phyloP scores from a whole-genome alignment of 2,797 vertebrate species.

The Mus minutoides region DNA sequence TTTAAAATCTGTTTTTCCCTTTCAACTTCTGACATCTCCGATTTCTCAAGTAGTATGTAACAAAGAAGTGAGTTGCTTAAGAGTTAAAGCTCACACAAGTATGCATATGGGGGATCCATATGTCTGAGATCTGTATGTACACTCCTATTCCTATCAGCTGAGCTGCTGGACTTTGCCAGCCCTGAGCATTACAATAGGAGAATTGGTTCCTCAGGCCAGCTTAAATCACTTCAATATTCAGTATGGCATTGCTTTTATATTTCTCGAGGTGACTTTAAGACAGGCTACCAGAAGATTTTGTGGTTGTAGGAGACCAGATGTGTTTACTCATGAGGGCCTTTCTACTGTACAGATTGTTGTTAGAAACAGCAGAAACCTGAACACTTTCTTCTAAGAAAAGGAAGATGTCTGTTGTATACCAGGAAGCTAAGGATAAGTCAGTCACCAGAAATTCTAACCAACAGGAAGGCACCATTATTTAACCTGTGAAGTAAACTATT shows the following conservation, averaged over 20 bases:
- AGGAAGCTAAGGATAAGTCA: neutral
- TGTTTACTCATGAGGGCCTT: neutral
- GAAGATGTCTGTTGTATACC: neutral
- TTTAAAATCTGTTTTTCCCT: constrained; percentile 9
- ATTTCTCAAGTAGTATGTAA: constrained; percentile 34
- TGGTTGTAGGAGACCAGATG: neutral
- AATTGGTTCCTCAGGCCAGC: neutral
- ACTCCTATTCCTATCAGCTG: neutral
- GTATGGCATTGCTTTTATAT: constrained; percentile 6
- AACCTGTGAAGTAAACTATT: neutral
- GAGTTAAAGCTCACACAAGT: neutral
- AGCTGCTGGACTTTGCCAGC: neutral
- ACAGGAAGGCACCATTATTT: neutral
- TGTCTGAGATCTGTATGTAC: neutral
- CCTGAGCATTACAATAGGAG: neutral
- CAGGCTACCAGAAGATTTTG: constrained; percentile 16
- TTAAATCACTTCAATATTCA: neutral
- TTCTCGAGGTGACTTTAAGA: neutral
- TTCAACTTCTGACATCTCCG: neutral
- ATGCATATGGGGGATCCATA: neutral
- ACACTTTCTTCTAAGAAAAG: neutral
- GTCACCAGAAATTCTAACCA: neutral
- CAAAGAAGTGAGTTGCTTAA: neutral
- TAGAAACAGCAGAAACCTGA: neutral
- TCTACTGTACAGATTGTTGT: neutral